Base-by-base conservation (phyloP, 2,888 invertebrate species). In the Cryptocheilus praepositus region DNA sequence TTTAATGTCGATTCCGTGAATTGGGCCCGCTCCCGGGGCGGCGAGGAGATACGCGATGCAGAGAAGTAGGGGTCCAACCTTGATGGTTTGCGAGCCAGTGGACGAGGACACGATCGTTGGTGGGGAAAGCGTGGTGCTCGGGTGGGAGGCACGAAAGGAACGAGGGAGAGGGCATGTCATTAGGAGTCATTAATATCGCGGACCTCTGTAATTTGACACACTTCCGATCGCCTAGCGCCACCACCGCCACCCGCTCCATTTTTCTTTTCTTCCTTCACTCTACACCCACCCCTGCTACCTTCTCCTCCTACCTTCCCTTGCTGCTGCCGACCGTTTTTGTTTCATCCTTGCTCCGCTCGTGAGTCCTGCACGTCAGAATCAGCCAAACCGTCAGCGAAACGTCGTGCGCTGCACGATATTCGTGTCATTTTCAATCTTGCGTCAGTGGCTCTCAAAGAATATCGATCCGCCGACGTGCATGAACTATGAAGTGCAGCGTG, bases 171-270 rank as follows among this genome's bases (percentile, higher is more conserved):
- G 82, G 83, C 83, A 83, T 86, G 85, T 88, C 86, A 87, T 88
- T 88, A 88, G 84, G 82, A 82, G 84, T 86, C 88, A 86, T 88
- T 87, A 87, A 87, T 86, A 86, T 79, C 77, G 78, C 82, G 80
- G 82, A 79, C 83, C 86, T 88, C 88, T 88, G 87, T 88, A 88
- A 88, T 88, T 88, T 88, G 85, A 86, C 88, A 85, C 83, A 88
- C 85, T 87, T 88, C 88, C 88, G 88, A 88, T 87, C 80, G 78
- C 77, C 80, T 83, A 86, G 85, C 85, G 85, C 87, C 86, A 86
- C 85, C 82, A 82, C 79, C 79, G 15, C 43, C 44, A 19, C 59
- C 76, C 67, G 76, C 80, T 81, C 71, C 80, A 81, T 77, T 80
- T 78, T 73, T 76, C 66, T 68, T 66, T 55, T 61, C 55, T 67